A percentile compares a stretch with the other conserved stretches of the same genome.
Conservation (phyloP, 1,140 invertebrate species). For the Hylaeus anthracinus region DNA sequence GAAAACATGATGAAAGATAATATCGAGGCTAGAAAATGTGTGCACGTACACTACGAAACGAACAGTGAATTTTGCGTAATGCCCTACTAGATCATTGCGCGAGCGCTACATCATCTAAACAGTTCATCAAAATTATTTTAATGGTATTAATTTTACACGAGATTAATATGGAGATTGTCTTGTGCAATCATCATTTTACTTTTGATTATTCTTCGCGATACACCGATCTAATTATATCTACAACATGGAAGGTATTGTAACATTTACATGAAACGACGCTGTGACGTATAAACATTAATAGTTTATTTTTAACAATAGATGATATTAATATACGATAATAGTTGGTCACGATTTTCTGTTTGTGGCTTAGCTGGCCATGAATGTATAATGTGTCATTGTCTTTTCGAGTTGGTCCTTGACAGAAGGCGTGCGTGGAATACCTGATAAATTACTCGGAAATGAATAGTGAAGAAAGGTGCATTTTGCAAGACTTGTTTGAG, state of each 20-base stretch:
- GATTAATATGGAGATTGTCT: neutral
- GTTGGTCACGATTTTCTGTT: conserved; percentile 15
- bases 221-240: no score
- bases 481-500: neutral
- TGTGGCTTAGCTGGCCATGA: conserved; percentile 38
- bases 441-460: conserved; percentile 34
- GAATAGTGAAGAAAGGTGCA: neutral
- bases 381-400: conserved; percentile 58
- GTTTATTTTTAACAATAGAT: neutral
- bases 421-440: conserved; percentile 31
- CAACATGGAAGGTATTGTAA: no score
- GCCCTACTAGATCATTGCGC: conserved; percentile 5
- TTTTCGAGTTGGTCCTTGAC: conserved; percentile 47
- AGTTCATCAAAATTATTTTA: neutral
- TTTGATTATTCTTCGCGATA: no score
- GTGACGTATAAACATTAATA: neutral
- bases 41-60: neutral
- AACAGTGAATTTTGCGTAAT: conserved; percentile 18
- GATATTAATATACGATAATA: conserved; percentile 8
- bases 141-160: neutral
- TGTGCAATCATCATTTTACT: neutral
- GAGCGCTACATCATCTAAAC: neutral
- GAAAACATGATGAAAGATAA: neutral
- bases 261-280: no score
- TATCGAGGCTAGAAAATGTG: neutral